Base-by-base conservation (phyloP, 1,140 invertebrate species). In the Pseudomyrmex sp. region DNA sequence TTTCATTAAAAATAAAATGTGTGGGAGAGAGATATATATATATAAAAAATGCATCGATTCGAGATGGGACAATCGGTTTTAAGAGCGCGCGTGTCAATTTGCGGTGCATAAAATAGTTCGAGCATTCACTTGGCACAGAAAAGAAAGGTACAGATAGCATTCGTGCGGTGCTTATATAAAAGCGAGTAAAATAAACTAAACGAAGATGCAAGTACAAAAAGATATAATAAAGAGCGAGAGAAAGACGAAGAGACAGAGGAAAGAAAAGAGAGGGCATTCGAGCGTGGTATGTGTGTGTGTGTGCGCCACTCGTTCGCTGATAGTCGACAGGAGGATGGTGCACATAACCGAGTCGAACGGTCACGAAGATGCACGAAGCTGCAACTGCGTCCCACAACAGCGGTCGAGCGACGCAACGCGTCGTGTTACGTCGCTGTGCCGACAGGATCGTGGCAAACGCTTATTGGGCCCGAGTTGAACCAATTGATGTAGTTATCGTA, bases 351-450 rank as follows among this genome's bases (percentile, higher is more conserved):
- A 82, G 50, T 85, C 87, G 88, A 90, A 35, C 15, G 7, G 1
- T 15, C 63, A 35, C 88, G 89, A 88, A 48, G 46, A 50, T 44
- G 44, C 9, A 69, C 89, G 88, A 89, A 73, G 44, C 48, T 54
- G 46, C 48, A 59, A 46, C 85, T 74, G 82, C 86, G 82, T 82
- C 74, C 73, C 15, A 69, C 86, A 82, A 87, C 66, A 70, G 65
- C 23, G 9, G 20, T 50, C 86, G 86, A 87, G 79, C 79, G 85
- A 87, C 79, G 84, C 80, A 82, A 73, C 76, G 85, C 85, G 82
- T 63, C 80, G 82, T 75, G 85, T 87, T 87, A 87, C 86, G 86
- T 86, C 74, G 86, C 85, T 56, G 69, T 82, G 68, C 46, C 69
- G 59, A 52, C 68, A 84, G 72, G 85, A 83, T 15, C 75, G 75